Percentiles rank a stretch among this genome's conserved stretches.
phyloP scores from a whole-genome alignment of 2,888 invertebrate genomes.

The Gymnosoma rotundatum region DNA sequence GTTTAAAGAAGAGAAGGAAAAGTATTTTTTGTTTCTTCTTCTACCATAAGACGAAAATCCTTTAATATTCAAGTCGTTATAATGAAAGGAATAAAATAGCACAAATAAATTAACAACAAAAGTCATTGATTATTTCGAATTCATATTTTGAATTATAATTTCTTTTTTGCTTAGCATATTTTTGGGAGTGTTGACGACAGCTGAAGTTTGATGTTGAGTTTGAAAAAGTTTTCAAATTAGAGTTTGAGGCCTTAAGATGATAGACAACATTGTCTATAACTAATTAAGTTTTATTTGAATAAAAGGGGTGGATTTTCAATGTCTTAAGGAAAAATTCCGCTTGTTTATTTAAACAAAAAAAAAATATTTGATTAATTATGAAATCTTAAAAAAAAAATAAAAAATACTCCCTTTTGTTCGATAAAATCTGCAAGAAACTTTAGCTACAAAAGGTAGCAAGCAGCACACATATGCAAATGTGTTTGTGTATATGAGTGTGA shows the following conservation, averaged over 20 bases:
- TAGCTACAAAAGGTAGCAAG: slow-evolving; percentile 22
- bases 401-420: slow-evolving; percentile 51
- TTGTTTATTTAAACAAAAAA: slow-evolving; percentile 18
- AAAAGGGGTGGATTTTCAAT: slow-evolving; percentile 46
- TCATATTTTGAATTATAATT: slow-evolving; percentile 54
- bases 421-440: slow-evolving; percentile 2
- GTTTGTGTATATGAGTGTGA: background rate
- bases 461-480: slow-evolving; percentile 16
- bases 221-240: slow-evolving; percentile 20
- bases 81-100: slow-evolving; percentile 30
- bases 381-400: slow-evolving; percentile 39
- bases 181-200: slow-evolving; percentile 58
- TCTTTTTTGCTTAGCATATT: slow-evolving; percentile 38
- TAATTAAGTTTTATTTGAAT: slow-evolving; percentile 62
- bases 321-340: slow-evolving; percentile 30
- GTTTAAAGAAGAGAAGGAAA: background rate
- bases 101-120: slow-evolving; percentile 62
- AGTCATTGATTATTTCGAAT: slow-evolving; percentile 69
- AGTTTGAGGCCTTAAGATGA: slow-evolving; percentile 55
- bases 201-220: slow-evolving; percentile 50
- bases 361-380: slow-evolving; percentile 65
- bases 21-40: background rate
- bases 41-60: slow-evolving; percentile 35
- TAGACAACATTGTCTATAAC: slow-evolving; percentile 67
- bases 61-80: slow-evolving; percentile 40